Evolutionary conservation across 2,797 vertebrate genomes (phyloP).

Genomic region (Chromobotia macracanthus): DNA sequence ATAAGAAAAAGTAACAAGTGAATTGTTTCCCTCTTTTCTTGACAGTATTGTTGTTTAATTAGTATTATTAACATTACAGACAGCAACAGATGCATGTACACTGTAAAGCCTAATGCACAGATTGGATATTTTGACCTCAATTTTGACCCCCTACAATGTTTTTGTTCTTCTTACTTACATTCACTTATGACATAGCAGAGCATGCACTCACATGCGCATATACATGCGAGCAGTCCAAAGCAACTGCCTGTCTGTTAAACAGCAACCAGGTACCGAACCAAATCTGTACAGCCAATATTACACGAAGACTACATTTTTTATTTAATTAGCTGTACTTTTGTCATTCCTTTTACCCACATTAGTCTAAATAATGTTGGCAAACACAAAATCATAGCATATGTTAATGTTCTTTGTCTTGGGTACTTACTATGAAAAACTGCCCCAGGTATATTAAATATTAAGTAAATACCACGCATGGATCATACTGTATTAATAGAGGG

Average conservation of each 20-base stretch:
- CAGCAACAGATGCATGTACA: too few species aligned
- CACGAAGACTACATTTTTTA: neutral
- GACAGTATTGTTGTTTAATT: too few species aligned
- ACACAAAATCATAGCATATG: neutral
- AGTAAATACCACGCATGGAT: conserved; percentile 49
- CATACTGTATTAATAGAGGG: conserved; percentile 45
- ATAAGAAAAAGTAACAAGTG: too few species aligned
- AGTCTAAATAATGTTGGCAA: neutral
- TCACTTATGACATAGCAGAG: neutral
- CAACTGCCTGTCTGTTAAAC: too few species aligned
- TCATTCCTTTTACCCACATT: neutral
- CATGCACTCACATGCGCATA: neutral
- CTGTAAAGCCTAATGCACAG: too few species aligned
- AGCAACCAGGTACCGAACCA: neutral
- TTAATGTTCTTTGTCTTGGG: neutral
- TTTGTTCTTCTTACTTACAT: neutral
- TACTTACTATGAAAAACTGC: conserved; percentile 43
- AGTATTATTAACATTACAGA: too few species aligned
- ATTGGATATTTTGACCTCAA: too few species aligned
- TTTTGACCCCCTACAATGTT: too few species aligned
- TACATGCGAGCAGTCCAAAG: too few species aligned
- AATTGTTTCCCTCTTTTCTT: too few species aligned
- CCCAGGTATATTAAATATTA: conserved; percentile 29
- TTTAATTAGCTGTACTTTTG: neutral
- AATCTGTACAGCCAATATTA: neutral